Conservation (phyloP, 2,113 vertebrate genomes). For the Amphiprion percula region DNA sequence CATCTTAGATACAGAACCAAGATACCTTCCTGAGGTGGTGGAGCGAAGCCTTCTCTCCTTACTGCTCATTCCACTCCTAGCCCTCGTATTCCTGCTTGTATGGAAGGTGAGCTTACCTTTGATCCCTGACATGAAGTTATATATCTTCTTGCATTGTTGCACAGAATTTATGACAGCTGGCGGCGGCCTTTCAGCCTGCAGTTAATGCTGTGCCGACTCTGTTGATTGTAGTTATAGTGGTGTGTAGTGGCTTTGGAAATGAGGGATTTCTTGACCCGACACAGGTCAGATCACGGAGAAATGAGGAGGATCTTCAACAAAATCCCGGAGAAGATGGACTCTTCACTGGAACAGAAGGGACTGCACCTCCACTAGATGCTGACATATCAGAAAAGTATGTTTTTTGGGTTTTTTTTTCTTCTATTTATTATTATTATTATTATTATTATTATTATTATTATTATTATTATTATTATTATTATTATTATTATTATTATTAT, state of each 20-base stretch:
- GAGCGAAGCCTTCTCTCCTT: conserved; percentile 82
- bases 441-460: no score
- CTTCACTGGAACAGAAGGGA: conserved; percentile 73
- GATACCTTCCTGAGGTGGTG: conserved; percentile 63
- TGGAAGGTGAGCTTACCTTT: conserved; percentile 82
- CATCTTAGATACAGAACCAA: conserved; percentile 26
- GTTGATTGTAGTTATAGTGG: neutral
- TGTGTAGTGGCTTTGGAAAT: neutral
- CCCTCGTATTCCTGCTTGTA: conserved; percentile 77
- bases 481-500: no score
- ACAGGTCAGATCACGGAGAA: conserved; percentile 80
- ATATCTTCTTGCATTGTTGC: conserved; percentile 3
- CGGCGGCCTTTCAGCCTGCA: conserved; percentile 1
- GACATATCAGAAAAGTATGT: conserved; percentile 82
- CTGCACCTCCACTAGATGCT: conserved; percentile 65
- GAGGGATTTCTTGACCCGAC: neutral
- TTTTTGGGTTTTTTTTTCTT: neutral
- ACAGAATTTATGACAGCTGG: conserved; percentile 21
- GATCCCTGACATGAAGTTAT: neutral
- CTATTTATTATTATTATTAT: no score
- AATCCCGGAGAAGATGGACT: conserved; percentile 62
- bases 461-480: no score
- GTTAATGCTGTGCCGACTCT: neutral
- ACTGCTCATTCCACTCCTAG: conserved; percentile 81
- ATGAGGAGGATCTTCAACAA: conserved; percentile 38